Conservation (phyloP, 2,888 invertebrate species). For the Mesoligia furuncula region DNA sequence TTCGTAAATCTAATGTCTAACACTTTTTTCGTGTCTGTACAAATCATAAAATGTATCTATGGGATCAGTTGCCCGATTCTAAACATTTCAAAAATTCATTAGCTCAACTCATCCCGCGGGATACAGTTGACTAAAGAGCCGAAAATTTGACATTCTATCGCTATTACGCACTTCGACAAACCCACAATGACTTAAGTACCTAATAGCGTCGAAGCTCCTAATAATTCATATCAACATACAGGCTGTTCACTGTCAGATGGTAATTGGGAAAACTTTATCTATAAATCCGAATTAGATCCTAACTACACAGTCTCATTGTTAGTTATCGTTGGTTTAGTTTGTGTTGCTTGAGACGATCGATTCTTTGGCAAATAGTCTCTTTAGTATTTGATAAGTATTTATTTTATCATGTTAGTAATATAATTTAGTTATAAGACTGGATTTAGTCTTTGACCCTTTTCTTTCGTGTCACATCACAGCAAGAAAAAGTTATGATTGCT, state of each 20-base stretch:
- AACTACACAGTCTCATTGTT: slow-evolving; percentile 34
- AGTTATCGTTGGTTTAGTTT: slow-evolving; percentile 21
- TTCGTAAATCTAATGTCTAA: no score
- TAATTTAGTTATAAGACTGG: no score
- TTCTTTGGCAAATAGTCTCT: slow-evolving; percentile 12
- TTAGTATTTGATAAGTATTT: not conserved
- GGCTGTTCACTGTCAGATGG: slow-evolving; percentile 8
- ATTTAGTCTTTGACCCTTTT: not conserved
- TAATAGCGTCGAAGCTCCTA: not conserved
- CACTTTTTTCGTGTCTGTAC: no score
- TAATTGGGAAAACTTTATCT: slow-evolving; percentile 37
- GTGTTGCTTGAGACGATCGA: slow-evolving; percentile 18
- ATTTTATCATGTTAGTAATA: not conserved
- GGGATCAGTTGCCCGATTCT: no score
- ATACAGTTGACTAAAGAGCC: no score
- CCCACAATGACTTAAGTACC: not conserved
- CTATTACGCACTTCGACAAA: not conserved
- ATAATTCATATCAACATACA: slow-evolving; percentile 19
- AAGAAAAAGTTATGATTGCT: not conserved
- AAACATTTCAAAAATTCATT: no score
- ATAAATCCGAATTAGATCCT: slow-evolving; percentile 46
- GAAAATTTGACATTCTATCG: not conserved
- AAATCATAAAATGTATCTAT: no score
- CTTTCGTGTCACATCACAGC: not conserved
- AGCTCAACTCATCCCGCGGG: no score